Conservation (phyloP, 92 coral and sea anemone species). For the Epizoanthus stellaris region DNA sequence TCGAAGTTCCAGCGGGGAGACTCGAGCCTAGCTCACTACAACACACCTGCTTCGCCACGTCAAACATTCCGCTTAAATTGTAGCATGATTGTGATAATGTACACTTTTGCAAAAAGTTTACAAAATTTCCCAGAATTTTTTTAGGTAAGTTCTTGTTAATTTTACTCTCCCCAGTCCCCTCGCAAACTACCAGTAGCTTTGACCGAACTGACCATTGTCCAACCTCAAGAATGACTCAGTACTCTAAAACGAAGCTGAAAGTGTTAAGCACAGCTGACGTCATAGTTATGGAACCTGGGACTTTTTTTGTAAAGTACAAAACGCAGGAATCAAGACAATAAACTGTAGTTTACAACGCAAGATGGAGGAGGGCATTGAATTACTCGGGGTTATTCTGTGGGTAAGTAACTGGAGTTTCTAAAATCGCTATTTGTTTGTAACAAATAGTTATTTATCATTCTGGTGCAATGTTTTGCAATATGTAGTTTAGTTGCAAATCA, state of each 20-base stretch:
- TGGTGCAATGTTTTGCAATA: too few relatives aligned
- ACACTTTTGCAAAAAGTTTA: too few relatives aligned
- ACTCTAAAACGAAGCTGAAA: slow-evolving; percentile 23
- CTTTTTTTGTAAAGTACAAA: not conserved
- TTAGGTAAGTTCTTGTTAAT: too few relatives aligned
- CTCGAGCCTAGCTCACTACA: not conserved
- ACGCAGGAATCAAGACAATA: not conserved
- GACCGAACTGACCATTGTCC: not conserved
- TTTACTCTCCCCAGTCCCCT: not conserved
- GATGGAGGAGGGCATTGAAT: not conserved
- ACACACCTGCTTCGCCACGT: too few relatives aligned
- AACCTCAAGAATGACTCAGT: not conserved
- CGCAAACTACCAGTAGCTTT: not conserved
- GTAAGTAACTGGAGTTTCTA: slow-evolving; percentile 5
- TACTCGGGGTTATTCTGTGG: slow-evolving; percentile 13
- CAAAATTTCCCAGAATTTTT: too few relatives aligned
- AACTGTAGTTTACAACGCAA: not conserved
- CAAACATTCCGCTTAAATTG: not conserved
- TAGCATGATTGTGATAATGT: too few relatives aligned
- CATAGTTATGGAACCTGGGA: slow-evolving; percentile 22
- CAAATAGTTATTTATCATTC: too few relatives aligned
- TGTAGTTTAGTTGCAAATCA: too few relatives aligned
- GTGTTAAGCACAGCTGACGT: slow-evolving; percentile 9
- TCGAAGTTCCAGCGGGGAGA: not conserved
- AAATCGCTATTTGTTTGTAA: not conserved